These are phyloP conservation scores for Eumacrocentrus americanus DNA, from an alignment of 2,888 invertebrate species.

Conservation along the genomic window DNA sequence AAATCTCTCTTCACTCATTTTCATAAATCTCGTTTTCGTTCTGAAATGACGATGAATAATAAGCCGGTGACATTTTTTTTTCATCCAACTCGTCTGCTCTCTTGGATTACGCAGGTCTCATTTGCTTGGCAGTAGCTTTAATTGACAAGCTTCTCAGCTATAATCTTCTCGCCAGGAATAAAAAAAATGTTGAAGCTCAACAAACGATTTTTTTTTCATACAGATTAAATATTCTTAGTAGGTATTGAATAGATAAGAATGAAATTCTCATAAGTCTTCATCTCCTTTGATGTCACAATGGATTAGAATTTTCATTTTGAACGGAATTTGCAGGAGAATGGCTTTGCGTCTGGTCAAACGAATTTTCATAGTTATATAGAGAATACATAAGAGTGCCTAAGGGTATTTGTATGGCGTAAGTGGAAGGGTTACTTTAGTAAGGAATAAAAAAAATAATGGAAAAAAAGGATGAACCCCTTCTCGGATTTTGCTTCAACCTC, in stretches of 20 bases:
- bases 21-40: neutral
- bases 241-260: neutral
- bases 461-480: neutral
- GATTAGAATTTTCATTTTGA: neutral
- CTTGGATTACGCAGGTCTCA: slow-evolving; percentile 2
- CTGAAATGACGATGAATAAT: slow-evolving; percentile 6
- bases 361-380: neutral
- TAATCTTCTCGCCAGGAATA: too few relatives aligned
- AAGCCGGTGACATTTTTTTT: neutral
- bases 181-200: too few relatives aligned
- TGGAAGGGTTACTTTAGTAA: slow-evolving; percentile 2
- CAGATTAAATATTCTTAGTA: too few relatives aligned
- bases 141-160: too few relatives aligned
- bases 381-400: neutral
- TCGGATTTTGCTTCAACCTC: slow-evolving; percentile 7
- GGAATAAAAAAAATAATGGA: neutral
- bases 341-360: neutral
- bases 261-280: neutral
- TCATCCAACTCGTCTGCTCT: neutral
- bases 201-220: too few relatives aligned
- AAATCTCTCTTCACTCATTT: neutral
- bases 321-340: neutral
- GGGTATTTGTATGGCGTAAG: neutral
- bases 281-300: neutral
- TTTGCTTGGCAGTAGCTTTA: too few relatives aligned